Conservation (phyloP, 2,888 invertebrate species). For the Epirrita christyi region DNA sequence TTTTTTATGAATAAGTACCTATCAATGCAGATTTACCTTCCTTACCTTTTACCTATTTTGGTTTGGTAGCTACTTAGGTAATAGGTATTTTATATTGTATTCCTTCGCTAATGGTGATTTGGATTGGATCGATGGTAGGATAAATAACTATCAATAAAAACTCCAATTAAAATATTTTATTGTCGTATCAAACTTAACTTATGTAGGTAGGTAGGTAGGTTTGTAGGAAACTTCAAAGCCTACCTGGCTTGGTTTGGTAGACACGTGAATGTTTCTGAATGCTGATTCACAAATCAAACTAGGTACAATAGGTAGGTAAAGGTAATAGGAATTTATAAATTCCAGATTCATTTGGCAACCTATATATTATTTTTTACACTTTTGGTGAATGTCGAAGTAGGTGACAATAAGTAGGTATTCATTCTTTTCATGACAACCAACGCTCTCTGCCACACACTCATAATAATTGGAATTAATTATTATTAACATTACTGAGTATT, state of each 20-base stretch:
- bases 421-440: conserved; percentile 31
- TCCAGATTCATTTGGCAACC: neutral
- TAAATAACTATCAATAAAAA: neutral
- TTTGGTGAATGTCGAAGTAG: neutral
- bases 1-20: too few species aligned
- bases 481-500: conserved; percentile 82
- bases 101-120: too few species aligned
- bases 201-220: conserved; percentile 4
- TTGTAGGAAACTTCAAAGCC: conserved; percentile 24
- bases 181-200: conserved; percentile 29
- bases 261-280: neutral
- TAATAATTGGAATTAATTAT: conserved; percentile 56
- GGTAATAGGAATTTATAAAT: neutral
- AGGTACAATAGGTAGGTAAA: neutral
- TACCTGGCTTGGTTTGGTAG: conserved; percentile 25
- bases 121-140: neutral
- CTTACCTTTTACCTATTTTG: too few species aligned
- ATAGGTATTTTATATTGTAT: too few species aligned
- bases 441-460: conserved; percentile 56
- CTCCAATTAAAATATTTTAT: conserved; percentile 28
- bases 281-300: neutral
- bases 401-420: neutral
- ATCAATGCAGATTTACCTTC: too few species aligned
- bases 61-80: too few species aligned
- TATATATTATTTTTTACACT: neutral